These are phyloP conservation scores for Leptopilina myrica DNA, from an alignment of 2,888 invertebrate genomes.

Conservation along the genomic window DNA sequence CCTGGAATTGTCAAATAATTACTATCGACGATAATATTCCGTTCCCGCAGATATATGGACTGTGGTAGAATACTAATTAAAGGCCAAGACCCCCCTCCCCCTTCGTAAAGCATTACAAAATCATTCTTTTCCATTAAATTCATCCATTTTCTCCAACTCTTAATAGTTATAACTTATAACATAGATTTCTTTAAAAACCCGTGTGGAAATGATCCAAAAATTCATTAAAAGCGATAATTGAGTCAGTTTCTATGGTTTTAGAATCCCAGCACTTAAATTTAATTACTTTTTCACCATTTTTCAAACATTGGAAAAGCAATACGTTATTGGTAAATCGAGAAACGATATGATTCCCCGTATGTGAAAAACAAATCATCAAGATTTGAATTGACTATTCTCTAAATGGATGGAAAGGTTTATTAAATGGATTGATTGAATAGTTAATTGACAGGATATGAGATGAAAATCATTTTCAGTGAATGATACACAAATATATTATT, in stretches of 20 bases:
- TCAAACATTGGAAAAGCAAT: neutral
- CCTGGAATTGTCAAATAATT: slow-evolving; percentile 70
- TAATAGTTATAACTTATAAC: too few relatives aligned
- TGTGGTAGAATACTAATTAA: slow-evolving; percentile 67
- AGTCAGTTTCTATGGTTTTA: too few relatives aligned
- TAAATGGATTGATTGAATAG: slow-evolving; percentile 21
- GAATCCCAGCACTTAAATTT: neutral
- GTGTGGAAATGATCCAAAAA: too few relatives aligned
- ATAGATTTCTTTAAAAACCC: too few relatives aligned
- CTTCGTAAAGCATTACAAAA: neutral
- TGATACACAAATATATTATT: neutral
- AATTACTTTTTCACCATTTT: neutral
- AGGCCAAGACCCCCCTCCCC: slow-evolving; percentile 19
- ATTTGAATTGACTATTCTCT: slow-evolving; percentile 15
- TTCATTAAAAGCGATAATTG: too few relatives aligned
- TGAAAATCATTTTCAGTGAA: neutral
- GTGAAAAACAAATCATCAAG: slow-evolving; percentile 29
- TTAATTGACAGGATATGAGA: neutral
- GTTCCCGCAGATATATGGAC: slow-evolving; percentile 64
- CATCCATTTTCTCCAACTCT: too few relatives aligned
- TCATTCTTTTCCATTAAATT: neutral
- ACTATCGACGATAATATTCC: slow-evolving; percentile 69
- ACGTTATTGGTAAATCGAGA: slow-evolving; percentile 5
- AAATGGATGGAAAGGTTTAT: slow-evolving; percentile 19
- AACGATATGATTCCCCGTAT: neutral